Conservation (phyloP, 1,140 invertebrate genomes). For the Plectrocnemia conspersa region DNA sequence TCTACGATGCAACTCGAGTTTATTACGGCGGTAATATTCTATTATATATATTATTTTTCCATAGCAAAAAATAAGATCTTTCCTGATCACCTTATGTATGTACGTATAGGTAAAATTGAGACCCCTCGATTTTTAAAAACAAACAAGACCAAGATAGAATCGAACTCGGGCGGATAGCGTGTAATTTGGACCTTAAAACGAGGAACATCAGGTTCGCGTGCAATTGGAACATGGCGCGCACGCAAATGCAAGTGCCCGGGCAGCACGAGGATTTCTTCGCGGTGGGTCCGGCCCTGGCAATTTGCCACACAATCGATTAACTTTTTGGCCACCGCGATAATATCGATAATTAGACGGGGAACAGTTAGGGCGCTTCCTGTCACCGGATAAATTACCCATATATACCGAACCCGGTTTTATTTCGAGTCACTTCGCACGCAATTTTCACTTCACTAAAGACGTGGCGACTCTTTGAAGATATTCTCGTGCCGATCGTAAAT, state of each 20-base stretch:
- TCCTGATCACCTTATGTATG: too few relatives aligned
- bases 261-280: neutral
- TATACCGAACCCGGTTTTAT: neutral
- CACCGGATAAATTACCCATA: neutral
- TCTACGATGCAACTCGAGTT: too few relatives aligned
- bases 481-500: slow-evolving; percentile 7
- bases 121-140: too few relatives aligned
- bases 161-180: too few relatives aligned
- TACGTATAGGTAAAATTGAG: too few relatives aligned
- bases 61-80: too few relatives aligned
- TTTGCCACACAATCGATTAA: neutral
- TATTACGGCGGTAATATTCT: too few relatives aligned
- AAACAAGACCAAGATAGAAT: too few relatives aligned
- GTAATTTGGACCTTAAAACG: too few relatives aligned
- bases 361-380: neutral
- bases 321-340: neutral
- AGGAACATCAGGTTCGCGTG: slow-evolving; percentile 5
- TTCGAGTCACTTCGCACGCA: neutral
- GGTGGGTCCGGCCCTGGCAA: neutral
- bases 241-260: slow-evolving; percentile 2
- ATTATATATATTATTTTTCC: too few relatives aligned
- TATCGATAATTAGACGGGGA: too few relatives aligned
- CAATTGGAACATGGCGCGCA: slow-evolving; percentile 7
- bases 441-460: neutral
- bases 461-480: slow-evolving; percentile 8